These are phyloP conservation scores for Antechinus stuartii DNA, from an alignment of 2,113 vertebrate species.

Conservation along the genomic window DNA sequence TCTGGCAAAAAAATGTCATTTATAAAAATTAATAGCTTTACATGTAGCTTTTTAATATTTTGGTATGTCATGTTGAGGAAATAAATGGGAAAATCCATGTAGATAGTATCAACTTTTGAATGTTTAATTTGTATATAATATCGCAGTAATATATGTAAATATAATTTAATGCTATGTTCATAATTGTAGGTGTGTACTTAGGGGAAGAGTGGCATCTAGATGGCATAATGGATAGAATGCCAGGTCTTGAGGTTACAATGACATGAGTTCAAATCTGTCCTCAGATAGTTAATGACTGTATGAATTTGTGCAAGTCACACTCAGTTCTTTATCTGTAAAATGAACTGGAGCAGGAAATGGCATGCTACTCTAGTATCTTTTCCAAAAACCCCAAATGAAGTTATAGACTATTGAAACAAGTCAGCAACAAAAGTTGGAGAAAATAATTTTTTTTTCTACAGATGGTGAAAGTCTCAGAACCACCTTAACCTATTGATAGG, in stretches of 20 bases:
- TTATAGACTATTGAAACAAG: too few relatives aligned
- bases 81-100: slow-evolving; percentile 27
- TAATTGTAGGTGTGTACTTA: neutral
- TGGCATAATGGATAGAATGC: neutral
- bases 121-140: slow-evolving; percentile 22
- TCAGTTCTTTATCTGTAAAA: neutral
- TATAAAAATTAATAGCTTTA: slow-evolving; percentile 27
- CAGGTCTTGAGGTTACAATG: neutral
- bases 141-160: slow-evolving; percentile 21
- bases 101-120: slow-evolving; percentile 1
- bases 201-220: neutral
- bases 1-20: slow-evolving; percentile 40
- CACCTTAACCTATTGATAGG: neutral
- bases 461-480: neutral
- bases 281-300: neutral
- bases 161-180: slow-evolving; percentile 4
- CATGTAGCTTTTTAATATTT: slow-evolving; percentile 20
- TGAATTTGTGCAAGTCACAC: neutral
- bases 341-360: neutral
- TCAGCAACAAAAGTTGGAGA: too few relatives aligned
- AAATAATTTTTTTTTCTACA: neutral
- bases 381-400: neutral
- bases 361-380: neutral
- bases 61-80: slow-evolving; percentile 38
- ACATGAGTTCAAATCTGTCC: neutral